phyloP scores from a whole-genome alignment of 2,888 invertebrate species.

The Octodonta nipae region DNA sequence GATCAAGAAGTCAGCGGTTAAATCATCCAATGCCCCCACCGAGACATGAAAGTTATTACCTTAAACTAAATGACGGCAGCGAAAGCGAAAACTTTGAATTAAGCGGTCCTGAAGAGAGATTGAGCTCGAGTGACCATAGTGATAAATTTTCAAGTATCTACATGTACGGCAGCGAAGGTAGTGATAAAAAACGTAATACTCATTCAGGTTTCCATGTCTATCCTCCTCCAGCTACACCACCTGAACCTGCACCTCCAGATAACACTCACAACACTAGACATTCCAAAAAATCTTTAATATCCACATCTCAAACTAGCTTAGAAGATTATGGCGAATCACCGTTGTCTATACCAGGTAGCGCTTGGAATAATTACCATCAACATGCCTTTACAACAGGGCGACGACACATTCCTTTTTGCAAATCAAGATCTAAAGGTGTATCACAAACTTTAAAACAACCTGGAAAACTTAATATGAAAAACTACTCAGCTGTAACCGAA shows the following conservation, averaged over 20 bases:
- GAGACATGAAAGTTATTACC: slow-evolving; percentile 64
- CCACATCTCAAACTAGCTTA: slow-evolving; percentile 49
- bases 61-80: slow-evolving; percentile 48
- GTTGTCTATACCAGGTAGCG: slow-evolving; percentile 35
- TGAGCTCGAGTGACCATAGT: slow-evolving; percentile 53
- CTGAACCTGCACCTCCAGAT: slow-evolving; percentile 73
- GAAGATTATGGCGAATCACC: slow-evolving; percentile 42
- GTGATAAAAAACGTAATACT: slow-evolving; percentile 22
- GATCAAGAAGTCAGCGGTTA: slow-evolving; percentile 49
- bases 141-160: slow-evolving; percentile 51
- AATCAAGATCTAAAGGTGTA: slow-evolving; percentile 52
- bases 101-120: slow-evolving; percentile 43
- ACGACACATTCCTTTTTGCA: slow-evolving; percentile 44
- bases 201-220: slow-evolving; percentile 58
- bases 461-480: slow-evolving; percentile 78
- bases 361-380: slow-evolving; percentile 52
- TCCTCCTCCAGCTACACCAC: slow-evolving; percentile 71
- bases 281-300: slow-evolving; percentile 36
- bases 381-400: slow-evolving; percentile 61
- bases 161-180: slow-evolving; percentile 46
- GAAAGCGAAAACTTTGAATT: slow-evolving; percentile 53
- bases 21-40: slow-evolving; percentile 52
- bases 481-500: slow-evolving; percentile 78
- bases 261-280: slow-evolving; percentile 37
- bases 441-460: slow-evolving; percentile 70